Evolutionary conservation across 2,888 invertebrate species (phyloP).

Genomic region (Drosophila incognita): DNA sequence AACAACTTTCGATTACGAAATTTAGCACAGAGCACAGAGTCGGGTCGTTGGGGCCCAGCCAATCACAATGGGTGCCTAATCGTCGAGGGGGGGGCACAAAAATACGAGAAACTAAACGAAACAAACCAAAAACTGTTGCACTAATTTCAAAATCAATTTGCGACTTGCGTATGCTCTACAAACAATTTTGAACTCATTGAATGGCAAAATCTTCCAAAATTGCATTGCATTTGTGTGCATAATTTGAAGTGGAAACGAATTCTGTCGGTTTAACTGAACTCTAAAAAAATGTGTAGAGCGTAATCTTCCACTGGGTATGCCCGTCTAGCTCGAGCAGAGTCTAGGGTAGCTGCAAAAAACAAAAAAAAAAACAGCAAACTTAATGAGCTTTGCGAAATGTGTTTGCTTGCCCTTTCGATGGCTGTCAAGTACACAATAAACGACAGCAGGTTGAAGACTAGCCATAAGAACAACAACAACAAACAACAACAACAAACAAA

Average conservation of each 20-base stretch:
- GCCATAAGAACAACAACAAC: conserved; percentile 56
- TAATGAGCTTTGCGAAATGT: conserved; percentile 79
- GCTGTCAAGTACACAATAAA: conserved; percentile 79
- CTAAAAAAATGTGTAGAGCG: not conserved
- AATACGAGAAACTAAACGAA: conserved; percentile 23
- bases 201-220: not conserved
- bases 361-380: conserved; percentile 50
- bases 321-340: not conserved
- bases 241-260: not conserved
- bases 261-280: rapidly evolving
- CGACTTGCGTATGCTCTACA: conserved; percentile 13
- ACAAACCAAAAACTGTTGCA: conserved; percentile 7
- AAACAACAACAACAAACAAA: conserved; percentile 32
- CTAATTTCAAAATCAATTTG: not conserved
- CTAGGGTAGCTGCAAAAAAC: conserved; percentile 30
- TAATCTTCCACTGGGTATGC: rapidly evolving
- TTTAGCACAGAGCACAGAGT: conserved; percentile 64
- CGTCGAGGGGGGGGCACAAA: not conserved
- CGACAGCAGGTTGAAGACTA: conserved; percentile 77
- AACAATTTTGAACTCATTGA: not conserved
- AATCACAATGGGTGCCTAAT: not conserved
- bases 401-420: conserved; percentile 80
- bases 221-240: not conserved
- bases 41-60: conserved; percentile 10
- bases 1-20: conserved; percentile 80